Evolutionary conservation across 2,888 invertebrate species (phyloP).

Genomic region (Listrodromus nycthemerus): DNA sequence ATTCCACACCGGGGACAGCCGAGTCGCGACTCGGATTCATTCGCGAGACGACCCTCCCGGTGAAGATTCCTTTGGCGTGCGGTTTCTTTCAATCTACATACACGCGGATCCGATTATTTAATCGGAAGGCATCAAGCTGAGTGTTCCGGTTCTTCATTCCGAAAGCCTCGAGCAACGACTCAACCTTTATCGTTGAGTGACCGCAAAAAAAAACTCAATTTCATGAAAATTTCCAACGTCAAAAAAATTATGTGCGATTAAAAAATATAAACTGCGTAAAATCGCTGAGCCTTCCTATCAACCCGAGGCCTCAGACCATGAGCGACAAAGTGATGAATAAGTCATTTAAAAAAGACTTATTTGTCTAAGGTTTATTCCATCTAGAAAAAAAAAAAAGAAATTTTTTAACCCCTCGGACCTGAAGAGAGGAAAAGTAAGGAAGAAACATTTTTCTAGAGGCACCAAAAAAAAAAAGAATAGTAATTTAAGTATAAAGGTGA

Average conservation of each 20-base stretch:
- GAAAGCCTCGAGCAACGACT: neutral
- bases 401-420: neutral
- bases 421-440: neutral
- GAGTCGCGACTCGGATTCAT: constrained; percentile 12
- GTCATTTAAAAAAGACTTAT: no score
- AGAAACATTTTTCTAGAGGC: neutral
- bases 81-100: constrained; percentile 46
- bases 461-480: neutral
- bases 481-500: neutral
- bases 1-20: constrained; percentile 64
- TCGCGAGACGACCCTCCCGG: neutral
- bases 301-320: no score
- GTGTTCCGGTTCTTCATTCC: constrained; percentile 16
- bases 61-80: constrained; percentile 52
- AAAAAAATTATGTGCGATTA: no score
- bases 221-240: neutral
- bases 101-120: constrained; percentile 53
- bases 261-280: no score
- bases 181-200: neutral
- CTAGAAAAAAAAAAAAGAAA: no score
- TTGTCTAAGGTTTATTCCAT: no score
- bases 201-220: neutral
- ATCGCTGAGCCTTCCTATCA: no score
- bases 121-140: constrained; percentile 69
- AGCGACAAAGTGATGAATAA: no score